These are phyloP conservation scores for Etia nguti DNA, from an alignment of 2,113 vertebrate species.

Conservation along the genomic window DNA sequence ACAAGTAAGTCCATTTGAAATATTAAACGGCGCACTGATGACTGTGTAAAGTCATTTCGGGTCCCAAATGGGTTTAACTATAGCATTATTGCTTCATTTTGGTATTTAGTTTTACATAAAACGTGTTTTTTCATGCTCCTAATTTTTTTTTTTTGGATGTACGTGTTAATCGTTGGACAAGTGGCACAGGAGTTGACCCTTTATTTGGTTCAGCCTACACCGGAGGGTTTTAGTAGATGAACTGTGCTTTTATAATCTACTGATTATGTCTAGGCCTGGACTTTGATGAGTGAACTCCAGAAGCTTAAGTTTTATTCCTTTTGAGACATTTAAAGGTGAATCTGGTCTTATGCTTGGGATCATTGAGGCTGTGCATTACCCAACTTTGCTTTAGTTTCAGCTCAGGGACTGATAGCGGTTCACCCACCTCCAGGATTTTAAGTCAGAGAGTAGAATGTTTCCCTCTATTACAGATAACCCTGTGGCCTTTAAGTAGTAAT, in stretches of 20 bases:
- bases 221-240: neutral
- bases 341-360: neutral
- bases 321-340: neutral
- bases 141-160: neutral
- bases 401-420: neutral
- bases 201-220: neutral
- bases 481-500: neutral
- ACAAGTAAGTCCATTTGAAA: neutral
- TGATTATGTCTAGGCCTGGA: neutral
- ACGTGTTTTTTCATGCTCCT: neutral
- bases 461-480: neutral
- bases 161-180: neutral
- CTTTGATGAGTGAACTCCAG: neutral
- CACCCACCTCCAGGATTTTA: neutral
- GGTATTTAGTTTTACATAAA: neutral
- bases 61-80: accelerated
- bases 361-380: neutral
- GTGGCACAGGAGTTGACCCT: neutral
- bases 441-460: neutral
- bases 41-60: neutral
- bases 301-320: neutral
- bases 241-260: neutral
- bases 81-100: neutral
- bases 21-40: neutral
- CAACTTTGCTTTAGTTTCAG: neutral